Evolutionary conservation across 1,140 invertebrate species (phyloP), one percentile per base, ranked within the genome.

Genomic region (Heliconius eleuchia): DNA sequence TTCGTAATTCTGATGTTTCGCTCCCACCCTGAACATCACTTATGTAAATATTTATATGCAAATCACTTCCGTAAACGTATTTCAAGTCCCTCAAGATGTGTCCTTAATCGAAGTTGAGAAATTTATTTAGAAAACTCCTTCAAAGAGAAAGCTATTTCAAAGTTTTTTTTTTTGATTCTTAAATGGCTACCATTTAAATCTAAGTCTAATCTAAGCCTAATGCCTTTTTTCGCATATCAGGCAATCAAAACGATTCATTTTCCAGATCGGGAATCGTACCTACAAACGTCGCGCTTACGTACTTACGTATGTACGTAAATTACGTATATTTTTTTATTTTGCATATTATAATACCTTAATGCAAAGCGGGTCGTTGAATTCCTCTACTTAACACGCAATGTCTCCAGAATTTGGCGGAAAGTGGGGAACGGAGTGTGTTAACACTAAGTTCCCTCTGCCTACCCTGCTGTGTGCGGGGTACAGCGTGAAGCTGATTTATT

Each of bases 81-180:
- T 75, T 52, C 73, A 16, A 70, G 30, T 75, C 78, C 73, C 78
- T 39, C 23, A 79, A 79, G 78, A 79, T 79, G 66, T 50, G 78
- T 46, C 78, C 78, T 66, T 79, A 79, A 74, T 79, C 60, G 60
- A 75, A 75, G 78, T 75, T 79, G 73, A 50, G 39, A 50, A 75
- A 71, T 42, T 70, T 16, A 46, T 46, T n/a, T 76, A 7, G 66
- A 76, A 75, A 60, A 75, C 74, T 19, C n/a, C 19, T 9, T n/a
- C 34, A 39, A 76, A 71, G 71, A 70, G 37, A 46, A 30, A 13
- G 27, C 60, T 27, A 30, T 66, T 27, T 30, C 8, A 66, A 66
- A 16, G 23, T 23, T 23, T 9, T 66, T 66, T 66, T 66, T 9
- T 60, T 9, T 66, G 9, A 27, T 27, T 30, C 11, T 23, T 23